phyloP scores from a whole-genome alignment of 2,113 vertebrate species.

The Grantiella picta region DNA sequence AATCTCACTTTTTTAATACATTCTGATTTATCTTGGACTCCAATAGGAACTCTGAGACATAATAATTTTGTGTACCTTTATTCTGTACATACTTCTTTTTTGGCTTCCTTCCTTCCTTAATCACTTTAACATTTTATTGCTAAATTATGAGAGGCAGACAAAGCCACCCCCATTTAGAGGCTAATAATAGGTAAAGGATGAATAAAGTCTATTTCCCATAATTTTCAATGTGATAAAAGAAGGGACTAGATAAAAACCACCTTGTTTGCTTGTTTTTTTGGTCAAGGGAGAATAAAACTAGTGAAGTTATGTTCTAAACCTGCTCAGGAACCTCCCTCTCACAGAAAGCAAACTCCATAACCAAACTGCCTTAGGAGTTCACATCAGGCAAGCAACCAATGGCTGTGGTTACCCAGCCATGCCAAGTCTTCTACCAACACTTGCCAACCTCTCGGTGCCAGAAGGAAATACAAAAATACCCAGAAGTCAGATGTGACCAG shows the following conservation, averaged over 20 bases:
- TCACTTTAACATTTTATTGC: neutral
- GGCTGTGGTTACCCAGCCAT: neutral
- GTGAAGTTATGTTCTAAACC: neutral
- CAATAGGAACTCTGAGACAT: neutral
- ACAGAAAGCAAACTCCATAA: neutral
- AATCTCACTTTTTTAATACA: neutral
- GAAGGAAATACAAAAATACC: constrained; percentile 32
- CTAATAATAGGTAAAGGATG: neutral
- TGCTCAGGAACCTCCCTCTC: neutral
- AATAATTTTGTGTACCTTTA: neutral
- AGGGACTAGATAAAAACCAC: neutral
- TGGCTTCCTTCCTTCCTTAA: neutral
- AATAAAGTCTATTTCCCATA: neutral
- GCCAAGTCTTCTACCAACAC: neutral
- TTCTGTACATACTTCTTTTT: neutral
- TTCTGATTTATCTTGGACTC: neutral
- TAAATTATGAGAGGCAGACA: neutral
- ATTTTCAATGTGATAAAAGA: neutral
- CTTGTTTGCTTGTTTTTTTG: neutral
- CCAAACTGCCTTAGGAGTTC: neutral
- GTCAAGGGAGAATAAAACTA: neutral
- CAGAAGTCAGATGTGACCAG: constrained; percentile 38
- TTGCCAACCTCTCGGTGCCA: constrained; percentile 25
- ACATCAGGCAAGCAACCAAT: neutral
- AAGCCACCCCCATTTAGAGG: neutral